A percentile compares a stretch with the other conserved stretches of the same genome.
phyloP scores from a whole-genome alignment of 2,888 invertebrate species.

The Heteropelma amictum region DNA sequence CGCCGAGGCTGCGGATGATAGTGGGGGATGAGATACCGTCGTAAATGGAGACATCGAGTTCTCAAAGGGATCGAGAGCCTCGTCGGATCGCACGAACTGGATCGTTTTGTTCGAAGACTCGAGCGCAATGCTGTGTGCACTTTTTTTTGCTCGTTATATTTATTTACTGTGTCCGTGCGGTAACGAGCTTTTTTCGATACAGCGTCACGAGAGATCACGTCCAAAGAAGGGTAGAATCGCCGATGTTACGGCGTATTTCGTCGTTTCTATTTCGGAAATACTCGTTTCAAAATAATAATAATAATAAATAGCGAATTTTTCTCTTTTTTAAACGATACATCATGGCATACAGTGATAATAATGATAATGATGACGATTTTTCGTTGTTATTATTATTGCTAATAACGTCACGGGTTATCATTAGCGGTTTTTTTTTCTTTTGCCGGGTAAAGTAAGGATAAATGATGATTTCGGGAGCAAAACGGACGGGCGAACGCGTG shows the following conservation, averaged over 20 bases:
- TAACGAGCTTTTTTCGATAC: not conserved
- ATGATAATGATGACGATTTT: no score
- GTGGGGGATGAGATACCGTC: conserved; percentile 13
- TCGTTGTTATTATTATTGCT: no score
- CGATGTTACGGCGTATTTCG: no score
- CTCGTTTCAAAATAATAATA: no score
- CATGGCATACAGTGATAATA: no score
- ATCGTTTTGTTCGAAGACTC: conserved; percentile 7
- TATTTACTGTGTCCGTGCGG: conserved; percentile 1
- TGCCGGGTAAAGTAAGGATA: not conserved
- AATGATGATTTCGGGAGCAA: not conserved
- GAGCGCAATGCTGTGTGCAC: not conserved
- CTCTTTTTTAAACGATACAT: no score
- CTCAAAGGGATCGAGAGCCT: conserved; percentile 34
- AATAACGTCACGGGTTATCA: no score
- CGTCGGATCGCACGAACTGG: conserved; percentile 30
- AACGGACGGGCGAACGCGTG: conserved; percentile 12
- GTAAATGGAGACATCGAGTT: conserved; percentile 47
- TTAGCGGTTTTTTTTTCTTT: no score
- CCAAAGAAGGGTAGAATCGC: not conserved
- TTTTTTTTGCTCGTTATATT: conserved; percentile 31
- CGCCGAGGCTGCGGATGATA: not conserved
- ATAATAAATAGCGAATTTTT: no score
- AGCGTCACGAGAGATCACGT: not conserved
- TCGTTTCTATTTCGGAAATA: no score